Percentiles rank a stretch among this genome's conserved stretches.
Conservation (phyloP, 2,888 invertebrate genomes). For the Agonopterix alstromeriana region DNA sequence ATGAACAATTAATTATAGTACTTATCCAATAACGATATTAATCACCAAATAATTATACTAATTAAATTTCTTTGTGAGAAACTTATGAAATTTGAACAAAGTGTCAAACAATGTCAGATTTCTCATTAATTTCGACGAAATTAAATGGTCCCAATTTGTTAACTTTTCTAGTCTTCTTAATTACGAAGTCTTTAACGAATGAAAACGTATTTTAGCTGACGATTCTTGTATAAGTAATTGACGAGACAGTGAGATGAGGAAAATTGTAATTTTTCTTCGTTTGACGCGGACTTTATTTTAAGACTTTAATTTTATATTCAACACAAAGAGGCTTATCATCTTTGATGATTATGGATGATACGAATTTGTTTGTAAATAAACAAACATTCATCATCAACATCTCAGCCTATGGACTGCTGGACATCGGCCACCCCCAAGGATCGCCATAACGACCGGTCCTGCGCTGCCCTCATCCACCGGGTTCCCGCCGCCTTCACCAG, state of each 20-base stretch:
- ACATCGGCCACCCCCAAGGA: too few relatives aligned
- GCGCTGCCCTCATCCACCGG: too few relatives aligned
- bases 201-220: neutral
- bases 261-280: too few relatives aligned
- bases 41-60: neutral
- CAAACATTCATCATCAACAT: too few relatives aligned
- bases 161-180: slow-evolving; percentile 3
- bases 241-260: too few relatives aligned
- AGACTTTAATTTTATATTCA: too few relatives aligned
- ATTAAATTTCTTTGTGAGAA: slow-evolving; percentile 1
- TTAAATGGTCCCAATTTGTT: slow-evolving; percentile 4
- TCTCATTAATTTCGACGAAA: slow-evolving; percentile 4
- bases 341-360: too few relatives aligned
- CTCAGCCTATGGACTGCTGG: too few relatives aligned
- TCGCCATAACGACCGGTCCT: too few relatives aligned
- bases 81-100: slow-evolving; percentile 1
- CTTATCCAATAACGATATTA: slow-evolving; percentile 16
- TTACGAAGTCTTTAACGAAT: slow-evolving; percentile 1
- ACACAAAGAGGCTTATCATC: too few relatives aligned
- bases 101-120: slow-evolving; percentile 6
- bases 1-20: slow-evolving; percentile 34
- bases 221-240: neutral
- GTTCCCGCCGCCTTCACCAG: too few relatives aligned
- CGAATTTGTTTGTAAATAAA: too few relatives aligned
- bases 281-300: neutral